Percentiles rank a stretch among this genome's conserved stretches.
phyloP scores from a whole-genome alignment of 1,140 invertebrate genomes.

The Lasioglossum albipes region DNA sequence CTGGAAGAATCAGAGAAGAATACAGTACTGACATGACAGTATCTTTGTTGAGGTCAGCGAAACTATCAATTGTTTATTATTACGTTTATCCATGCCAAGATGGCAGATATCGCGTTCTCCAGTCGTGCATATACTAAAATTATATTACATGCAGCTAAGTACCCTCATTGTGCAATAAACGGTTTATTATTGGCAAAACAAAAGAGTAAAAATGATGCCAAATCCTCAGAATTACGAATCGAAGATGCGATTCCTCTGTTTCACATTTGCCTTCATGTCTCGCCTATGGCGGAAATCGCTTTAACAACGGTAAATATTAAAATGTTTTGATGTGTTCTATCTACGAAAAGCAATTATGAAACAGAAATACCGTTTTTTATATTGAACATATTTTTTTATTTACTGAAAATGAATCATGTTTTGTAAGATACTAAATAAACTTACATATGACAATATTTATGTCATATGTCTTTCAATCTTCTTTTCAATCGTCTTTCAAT shows the following conservation, averaged over 20 bases:
- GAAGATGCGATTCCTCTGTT: slow-evolving; percentile 94
- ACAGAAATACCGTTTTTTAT: background rate
- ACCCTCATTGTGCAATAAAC: slow-evolving; percentile 95
- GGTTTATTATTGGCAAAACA: slow-evolving; percentile 89
- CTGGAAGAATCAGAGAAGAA: no score
- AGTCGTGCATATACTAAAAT: slow-evolving; percentile 93
- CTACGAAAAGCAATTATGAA: background rate
- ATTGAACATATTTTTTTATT: background rate
- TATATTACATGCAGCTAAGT: slow-evolving; percentile 94
- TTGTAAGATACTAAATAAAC: background rate
- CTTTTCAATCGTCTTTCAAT: no score
- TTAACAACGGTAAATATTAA: slow-evolving; percentile 88
- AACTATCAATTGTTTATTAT: no score
- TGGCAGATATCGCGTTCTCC: slow-evolving; percentile 88
- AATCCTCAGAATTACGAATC: slow-evolving; percentile 85
- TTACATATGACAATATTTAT: no score
- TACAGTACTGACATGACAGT: no score
- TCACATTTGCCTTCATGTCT: slow-evolving; percentile 92
- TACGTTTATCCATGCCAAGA: slow-evolving; percentile 64
- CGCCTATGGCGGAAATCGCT: slow-evolving; percentile 96
- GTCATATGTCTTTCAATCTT: background rate
- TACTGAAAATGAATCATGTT: background rate
- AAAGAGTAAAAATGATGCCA: slow-evolving; percentile 82
- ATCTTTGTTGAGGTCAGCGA: no score
- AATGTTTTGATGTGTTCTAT: background rate